Base-by-base conservation (phyloP, 2,888 invertebrate genomes). In the Girardia tigrina region DNA sequence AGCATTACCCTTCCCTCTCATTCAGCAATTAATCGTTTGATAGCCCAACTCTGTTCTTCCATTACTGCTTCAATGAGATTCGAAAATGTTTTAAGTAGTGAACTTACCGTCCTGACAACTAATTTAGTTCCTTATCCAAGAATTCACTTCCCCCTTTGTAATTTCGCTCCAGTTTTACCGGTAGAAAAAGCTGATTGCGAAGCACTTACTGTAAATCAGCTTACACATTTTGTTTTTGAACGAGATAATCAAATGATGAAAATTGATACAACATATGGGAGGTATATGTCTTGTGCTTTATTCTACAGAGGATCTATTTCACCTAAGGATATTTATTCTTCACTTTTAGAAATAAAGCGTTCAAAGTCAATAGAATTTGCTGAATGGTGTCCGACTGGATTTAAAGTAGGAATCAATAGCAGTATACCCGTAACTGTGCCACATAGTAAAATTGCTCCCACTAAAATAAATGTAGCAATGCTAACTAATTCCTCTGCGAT, bases 161-260 rank as follows among this genome's bases (percentile, higher is more conserved):
- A 26, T 29, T 75, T 28, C 28, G 74, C 75, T 20, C 75, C 75
- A 28, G 26, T 75, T 20, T 26, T 29, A n/a, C 26, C 29, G 12
- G n/a, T n/a, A 14, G 27, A 78, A 26, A 78, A 78, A 74, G 77
- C 78, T 28, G 42, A 75, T 42, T 77, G 76, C 26, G 92, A 92
- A 85, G 91, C 91, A 26, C 16, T 29, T n/a, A 75, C 77, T 14
- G 71, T 71, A 20, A 78, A 90, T 29, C 92, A 92, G 84, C 93
- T 93, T 84, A 93, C 93, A 82, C 91, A 91, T 82, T 90, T 91
- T 23, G 93, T 92, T 85, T 76, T 89, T 89, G 12, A 91, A 88
- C 83, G 90, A 81, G 89, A 89, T 79, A 90, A 90, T 84, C 91
- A 91, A 86, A 90, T 91, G 91, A 90, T 91, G 0, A 89, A 89